phyloP scores from a whole-genome alignment of 2,797 vertebrate genomes.

The Podargus strigoides region DNA sequence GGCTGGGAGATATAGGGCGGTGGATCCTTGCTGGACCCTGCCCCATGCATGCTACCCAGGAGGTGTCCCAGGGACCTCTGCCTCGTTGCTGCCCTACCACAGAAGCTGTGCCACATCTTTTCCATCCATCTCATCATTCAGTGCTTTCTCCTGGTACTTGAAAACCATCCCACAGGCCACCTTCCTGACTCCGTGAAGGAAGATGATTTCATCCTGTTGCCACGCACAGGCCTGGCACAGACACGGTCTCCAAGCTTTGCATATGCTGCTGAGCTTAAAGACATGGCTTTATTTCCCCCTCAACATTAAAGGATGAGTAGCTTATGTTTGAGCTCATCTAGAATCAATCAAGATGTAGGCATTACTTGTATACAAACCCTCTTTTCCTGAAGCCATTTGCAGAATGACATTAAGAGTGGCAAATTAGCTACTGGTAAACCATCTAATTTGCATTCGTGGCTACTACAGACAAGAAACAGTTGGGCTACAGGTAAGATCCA shows the following conservation, averaged over 20 bases:
- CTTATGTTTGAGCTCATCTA: constrained; percentile 5
- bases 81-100: accelerated
- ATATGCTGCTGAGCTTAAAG: neutral
- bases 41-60: neutral
- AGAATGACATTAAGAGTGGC: constrained; percentile 1
- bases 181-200: neutral
- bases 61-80: neutral
- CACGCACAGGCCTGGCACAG: neutral
- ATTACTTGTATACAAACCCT: neutral
- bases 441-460: neutral
- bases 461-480: neutral
- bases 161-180: neutral
- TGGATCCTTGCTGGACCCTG: neutral
- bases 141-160: neutral
- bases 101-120: neutral
- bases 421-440: neutral
- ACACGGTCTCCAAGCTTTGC: neutral
- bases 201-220: neutral
- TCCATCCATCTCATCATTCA: neutral
- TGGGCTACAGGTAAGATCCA: neutral
- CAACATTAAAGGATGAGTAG: neutral
- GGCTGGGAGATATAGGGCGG: accelerated
- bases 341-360: neutral
- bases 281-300: neutral
- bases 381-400: constrained; percentile 8